Percentiles rank a stretch among this genome's conserved stretches.
These are phyloP conservation scores for Callaeas wilsoni DNA, from an alignment of 2,113 vertebrate genomes.

Conservation along the genomic window DNA sequence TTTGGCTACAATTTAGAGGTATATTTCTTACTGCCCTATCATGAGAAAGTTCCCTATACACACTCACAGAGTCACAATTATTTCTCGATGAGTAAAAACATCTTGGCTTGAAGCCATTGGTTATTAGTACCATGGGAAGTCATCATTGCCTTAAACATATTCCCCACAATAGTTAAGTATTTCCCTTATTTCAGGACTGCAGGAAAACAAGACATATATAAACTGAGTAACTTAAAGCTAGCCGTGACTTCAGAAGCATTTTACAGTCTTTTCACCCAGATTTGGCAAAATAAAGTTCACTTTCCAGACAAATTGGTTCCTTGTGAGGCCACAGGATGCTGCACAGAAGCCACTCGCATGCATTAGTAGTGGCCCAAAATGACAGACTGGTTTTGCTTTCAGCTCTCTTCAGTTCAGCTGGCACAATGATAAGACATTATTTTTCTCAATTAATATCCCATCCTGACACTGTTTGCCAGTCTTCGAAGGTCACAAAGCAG, in stretches of 20 bases:
- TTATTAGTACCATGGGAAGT: conserved; percentile 50
- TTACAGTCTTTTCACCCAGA: background rate
- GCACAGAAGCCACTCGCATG: background rate
- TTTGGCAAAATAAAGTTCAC: background rate
- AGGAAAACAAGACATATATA: conserved; percentile 60
- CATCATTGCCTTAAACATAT: conserved; percentile 39
- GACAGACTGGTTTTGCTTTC: conserved; percentile 13
- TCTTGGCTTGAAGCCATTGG: conserved; percentile 47
- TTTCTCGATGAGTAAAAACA: background rate
- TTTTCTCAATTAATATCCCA: conserved; percentile 72
- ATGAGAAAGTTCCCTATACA: background rate
- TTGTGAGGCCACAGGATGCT: conserved; percentile 19
- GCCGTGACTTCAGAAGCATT: conserved; percentile 3
- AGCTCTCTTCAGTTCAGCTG: conserved; percentile 57
- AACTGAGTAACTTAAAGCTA: conserved; percentile 28
- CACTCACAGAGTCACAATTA: background rate
- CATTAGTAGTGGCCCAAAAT: background rate
- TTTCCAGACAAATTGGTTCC: background rate
- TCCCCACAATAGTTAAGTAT: conserved; percentile 40
- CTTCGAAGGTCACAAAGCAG: conserved; percentile 55
- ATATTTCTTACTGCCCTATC: background rate
- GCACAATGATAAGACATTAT: conserved; percentile 66
- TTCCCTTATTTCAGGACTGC: conserved; percentile 60
- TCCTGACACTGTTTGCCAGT: conserved; percentile 65
- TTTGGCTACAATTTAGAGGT: background rate